Evolutionary conservation across 2,797 vertebrate genomes (phyloP), one percentile per base, ranked within the genome.

Genomic region (Podarcis lilfordi): DNA sequence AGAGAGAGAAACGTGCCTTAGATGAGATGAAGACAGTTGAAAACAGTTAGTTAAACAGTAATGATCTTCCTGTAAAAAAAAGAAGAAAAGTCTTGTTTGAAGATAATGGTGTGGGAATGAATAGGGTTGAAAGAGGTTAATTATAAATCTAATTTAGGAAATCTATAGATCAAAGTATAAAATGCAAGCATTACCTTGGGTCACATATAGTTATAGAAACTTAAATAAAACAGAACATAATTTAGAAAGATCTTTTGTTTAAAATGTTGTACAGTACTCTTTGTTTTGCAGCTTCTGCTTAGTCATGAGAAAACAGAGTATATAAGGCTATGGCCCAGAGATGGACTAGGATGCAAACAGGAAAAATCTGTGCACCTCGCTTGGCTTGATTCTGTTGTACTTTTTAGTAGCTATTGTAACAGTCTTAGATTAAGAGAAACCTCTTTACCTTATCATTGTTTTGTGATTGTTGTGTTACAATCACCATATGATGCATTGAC

Each of bases 61-160:
- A 61, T 61, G 59, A 61, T 61, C 59, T 61, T 61, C 59, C 59
- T 23, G 59, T 61, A 61, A 61, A 23, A 61, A 59, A 7, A 80
- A 32, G 59, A 61, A 61, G 50, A 80, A 80, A 61, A 25, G 32
- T 80, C 32, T 80, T 80, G 50, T 61, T 80, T 35, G 78, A 80
- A 80, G 78, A 80, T 61, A 80, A 80, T 80, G 55, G 32, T 29
- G 76, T 78, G 29, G 43, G 76, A 80, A 80, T 59, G 78, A 80
- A 80, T 19, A 61, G 78, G 55, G 78, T 59, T 61, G 78, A 80
- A 80, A 80, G n/a, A 80, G 78, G 78, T 80, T 80, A 80, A 80
- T 80, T 80, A 59, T 80, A 80, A 61, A 61, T 80, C 78, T 80
- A 55, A 80, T 80, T 80, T 80, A 80, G 55, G 55, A 61, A 80